A percentile compares a stretch with the other conserved stretches of the same genome.
phyloP scores from a whole-genome alignment of 2,888 invertebrate genomes.

The Melolontha melolontha region DNA sequence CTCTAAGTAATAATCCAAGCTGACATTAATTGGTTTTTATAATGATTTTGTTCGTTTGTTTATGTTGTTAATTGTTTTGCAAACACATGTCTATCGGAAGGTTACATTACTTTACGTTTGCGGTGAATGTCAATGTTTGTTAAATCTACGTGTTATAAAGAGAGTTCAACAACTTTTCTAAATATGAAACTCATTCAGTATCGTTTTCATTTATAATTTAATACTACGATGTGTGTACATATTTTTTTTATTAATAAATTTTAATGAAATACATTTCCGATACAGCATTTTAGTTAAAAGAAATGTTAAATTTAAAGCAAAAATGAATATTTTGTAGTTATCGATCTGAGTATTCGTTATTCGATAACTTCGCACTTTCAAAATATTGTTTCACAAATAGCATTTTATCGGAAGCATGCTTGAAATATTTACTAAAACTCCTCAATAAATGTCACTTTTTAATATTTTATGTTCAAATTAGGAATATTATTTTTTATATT shows the following conservation, averaged over 20 bases:
- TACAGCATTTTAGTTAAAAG: background rate
- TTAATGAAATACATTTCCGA: background rate
- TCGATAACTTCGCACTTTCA: no score
- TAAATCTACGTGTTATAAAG: slow-evolving; percentile 24
- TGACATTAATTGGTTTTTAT: slow-evolving; percentile 16
- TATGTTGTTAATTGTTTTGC: slow-evolving; percentile 20
- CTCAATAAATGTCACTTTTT: no score
- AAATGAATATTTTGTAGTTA: no score
- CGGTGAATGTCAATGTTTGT: slow-evolving; percentile 24
- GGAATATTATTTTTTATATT: no score
- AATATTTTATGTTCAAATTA: no score
- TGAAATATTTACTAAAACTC: no score
- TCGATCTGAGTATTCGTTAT: no score
- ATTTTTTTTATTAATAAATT: no score
- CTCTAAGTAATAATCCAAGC: slow-evolving; percentile 3
- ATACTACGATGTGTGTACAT: background rate
- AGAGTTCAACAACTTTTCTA: slow-evolving; percentile 20
- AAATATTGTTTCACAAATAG: no score
- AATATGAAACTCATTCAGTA: slow-evolving; percentile 4
- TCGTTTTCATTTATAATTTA: background rate
- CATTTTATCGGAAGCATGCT: no score
- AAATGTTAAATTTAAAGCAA: no score
- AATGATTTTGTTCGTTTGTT: slow-evolving; percentile 28
- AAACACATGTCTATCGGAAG: slow-evolving; percentile 16
- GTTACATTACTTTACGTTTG: slow-evolving; percentile 15